Evolutionary conservation across 1,140 invertebrate genomes (phyloP).

Genomic region (Meloidogyne hapla): DNA sequence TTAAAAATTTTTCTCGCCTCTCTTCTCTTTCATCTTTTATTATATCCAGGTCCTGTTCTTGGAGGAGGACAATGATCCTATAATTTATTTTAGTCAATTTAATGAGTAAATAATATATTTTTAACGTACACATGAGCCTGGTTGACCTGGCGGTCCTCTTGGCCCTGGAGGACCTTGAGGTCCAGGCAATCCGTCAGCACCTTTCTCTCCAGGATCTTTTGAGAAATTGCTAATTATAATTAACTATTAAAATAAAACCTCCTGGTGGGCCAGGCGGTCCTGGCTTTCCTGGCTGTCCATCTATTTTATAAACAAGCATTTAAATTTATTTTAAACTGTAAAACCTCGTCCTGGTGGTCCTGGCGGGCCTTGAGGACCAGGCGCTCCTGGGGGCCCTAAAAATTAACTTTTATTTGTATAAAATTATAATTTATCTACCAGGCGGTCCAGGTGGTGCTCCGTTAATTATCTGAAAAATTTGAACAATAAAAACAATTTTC

Average conservation of each 20-base stretch:
- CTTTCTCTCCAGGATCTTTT: slow-evolving; percentile 57
- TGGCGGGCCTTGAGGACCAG: slow-evolving; percentile 45
- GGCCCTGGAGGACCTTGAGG: slow-evolving; percentile 54
- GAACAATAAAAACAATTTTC: not conserved
- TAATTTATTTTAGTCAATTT: not conserved
- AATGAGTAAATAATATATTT: not conserved
- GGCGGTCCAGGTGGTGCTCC: slow-evolving; percentile 62
- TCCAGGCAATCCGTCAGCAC: slow-evolving; percentile 58
- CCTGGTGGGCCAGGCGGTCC: slow-evolving; percentile 36
- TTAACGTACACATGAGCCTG: slow-evolving; percentile 49
- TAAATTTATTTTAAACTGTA: not conserved
- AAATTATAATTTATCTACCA: slow-evolving; percentile 42
- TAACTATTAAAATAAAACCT: not conserved
- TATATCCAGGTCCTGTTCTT: slow-evolving; percentile 58
- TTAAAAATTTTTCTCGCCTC: no score
- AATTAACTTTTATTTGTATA: slow-evolving; percentile 5
- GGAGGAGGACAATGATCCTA: slow-evolving; percentile 62
- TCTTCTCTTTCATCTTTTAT: slow-evolving; percentile 1
- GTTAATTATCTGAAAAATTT: slow-evolving; percentile 53
- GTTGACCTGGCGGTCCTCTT: slow-evolving; percentile 52
- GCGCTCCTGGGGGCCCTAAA: slow-evolving; percentile 39
- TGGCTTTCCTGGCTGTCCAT: slow-evolving; percentile 37
- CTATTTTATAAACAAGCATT: slow-evolving; percentile 36
- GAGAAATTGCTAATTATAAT: slow-evolving; percentile 10
- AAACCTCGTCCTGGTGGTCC: slow-evolving; percentile 23